Conservation (phyloP, 2,797 vertebrate species). For the Buphagus erythrorhynchus region DNA sequence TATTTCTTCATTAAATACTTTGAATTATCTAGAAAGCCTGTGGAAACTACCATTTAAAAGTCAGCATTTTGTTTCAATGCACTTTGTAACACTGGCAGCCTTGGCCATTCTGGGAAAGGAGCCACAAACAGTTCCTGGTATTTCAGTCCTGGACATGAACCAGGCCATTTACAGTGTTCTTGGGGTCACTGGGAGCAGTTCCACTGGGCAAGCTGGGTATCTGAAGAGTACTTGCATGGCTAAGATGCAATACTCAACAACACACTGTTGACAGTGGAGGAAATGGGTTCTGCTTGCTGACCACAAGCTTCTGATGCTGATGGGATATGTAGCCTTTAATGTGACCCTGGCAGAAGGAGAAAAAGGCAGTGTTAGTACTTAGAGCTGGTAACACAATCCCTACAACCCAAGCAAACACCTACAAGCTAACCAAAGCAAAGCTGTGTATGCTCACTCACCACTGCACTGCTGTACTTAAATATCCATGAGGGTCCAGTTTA, state of each 20-base stretch:
- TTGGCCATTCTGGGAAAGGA: not conserved
- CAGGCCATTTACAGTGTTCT: not conserved
- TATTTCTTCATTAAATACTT: not conserved
- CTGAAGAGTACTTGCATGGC: not conserved
- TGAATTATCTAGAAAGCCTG: not conserved
- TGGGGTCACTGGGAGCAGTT: not conserved
- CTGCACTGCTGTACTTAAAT: not conserved
- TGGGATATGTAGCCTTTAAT: slow-evolving; percentile 99
- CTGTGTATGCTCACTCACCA: not conserved
- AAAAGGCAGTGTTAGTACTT: not conserved
- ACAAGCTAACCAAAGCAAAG: not conserved
- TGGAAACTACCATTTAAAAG: not conserved
- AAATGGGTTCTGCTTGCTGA: slow-evolving; percentile 98
- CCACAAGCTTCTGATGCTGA: slow-evolving; percentile 97
- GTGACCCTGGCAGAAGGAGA: slow-evolving; percentile 85
- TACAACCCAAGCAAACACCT: not conserved
- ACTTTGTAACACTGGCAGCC: not conserved
- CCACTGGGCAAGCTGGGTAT: not conserved
- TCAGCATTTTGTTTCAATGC: not conserved
- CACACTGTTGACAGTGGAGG: slow-evolving; percentile 89
- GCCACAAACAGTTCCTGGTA: not conserved
- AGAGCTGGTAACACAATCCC: not conserved
- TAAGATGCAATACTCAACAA: slow-evolving; percentile 67
- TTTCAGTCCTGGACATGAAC: not conserved
- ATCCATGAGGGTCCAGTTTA: not conserved